These are phyloP conservation scores for Acleris literana DNA, from an alignment of 2,888 invertebrate genomes.

Conservation along the genomic window DNA sequence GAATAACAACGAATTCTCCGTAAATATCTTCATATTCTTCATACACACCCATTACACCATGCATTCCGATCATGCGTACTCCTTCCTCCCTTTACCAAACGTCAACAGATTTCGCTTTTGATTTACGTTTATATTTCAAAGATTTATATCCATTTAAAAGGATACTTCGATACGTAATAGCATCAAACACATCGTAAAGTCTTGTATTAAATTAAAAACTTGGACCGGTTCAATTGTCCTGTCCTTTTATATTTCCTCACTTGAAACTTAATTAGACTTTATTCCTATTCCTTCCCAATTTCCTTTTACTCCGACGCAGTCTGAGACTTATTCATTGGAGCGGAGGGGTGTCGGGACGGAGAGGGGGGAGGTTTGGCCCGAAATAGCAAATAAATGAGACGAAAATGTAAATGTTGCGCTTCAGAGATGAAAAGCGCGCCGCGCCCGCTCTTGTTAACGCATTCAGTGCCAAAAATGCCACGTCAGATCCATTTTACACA, in stretches of 20 bases:
- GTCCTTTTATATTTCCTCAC: conserved; percentile 77
- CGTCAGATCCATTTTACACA: no score
- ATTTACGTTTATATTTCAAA: conserved; percentile 63
- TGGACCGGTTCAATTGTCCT: conserved; percentile 58
- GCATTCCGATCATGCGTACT: conserved; percentile 76
- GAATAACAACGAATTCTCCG: conserved; percentile 77
- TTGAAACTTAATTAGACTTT: conserved; percentile 83
- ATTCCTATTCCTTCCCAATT: conserved; percentile 83
- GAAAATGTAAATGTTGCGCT: conserved; percentile 84
- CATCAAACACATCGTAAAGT: conserved; percentile 1
- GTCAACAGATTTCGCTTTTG: conserved; percentile 59
- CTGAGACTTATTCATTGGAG: conserved; percentile 80
- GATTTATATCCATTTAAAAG: conserved; percentile 73
- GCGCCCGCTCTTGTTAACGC: conserved; percentile 71
- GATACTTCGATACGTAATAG: conserved; percentile 44
- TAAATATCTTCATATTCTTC: conserved; percentile 81
- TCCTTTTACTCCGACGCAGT: conserved; percentile 79
- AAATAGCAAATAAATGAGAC: conserved; percentile 84
- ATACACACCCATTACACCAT: conserved; percentile 72
- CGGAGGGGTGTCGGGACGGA: conserved; percentile 52
- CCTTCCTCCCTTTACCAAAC: conserved; percentile 69
- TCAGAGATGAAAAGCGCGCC: conserved; percentile 82
- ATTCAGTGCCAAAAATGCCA: no score
- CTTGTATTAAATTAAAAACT: conserved; percentile 41
- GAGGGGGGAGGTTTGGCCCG: conserved; percentile 65